Percentiles rank a stretch among this genome's conserved stretches.
These are phyloP conservation scores for Trachythela sp. DNA, from an alignment of 64 coral and sea anemone species.

Conservation along the genomic window DNA sequence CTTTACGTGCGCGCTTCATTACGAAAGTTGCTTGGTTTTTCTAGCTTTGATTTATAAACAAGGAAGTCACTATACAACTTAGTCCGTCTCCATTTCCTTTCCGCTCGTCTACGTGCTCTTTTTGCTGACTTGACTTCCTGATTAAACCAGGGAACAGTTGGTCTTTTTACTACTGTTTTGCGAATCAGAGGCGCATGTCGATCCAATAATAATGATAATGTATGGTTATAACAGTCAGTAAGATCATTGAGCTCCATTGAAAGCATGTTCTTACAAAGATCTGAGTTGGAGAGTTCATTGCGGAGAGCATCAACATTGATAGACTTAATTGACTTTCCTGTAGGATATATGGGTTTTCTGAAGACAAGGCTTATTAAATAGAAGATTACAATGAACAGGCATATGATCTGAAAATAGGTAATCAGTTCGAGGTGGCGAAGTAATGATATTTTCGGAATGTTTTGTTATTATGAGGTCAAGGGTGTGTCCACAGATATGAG, in stretches of 20 bases:
- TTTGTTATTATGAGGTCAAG: slow-evolving; percentile 39
- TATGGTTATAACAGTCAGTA: not conserved
- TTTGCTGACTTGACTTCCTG: slow-evolving; percentile 34
- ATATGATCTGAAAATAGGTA: slow-evolving; percentile 29
- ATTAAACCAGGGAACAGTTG: slow-evolving; percentile 32
- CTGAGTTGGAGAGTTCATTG: slow-evolving; percentile 14
- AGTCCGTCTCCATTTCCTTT: slow-evolving; percentile 28
- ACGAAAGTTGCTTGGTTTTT: slow-evolving; percentile 14
- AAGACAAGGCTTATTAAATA: not conserved
- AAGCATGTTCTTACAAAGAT: slow-evolving; percentile 27
- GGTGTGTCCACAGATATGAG: slow-evolving; percentile 44
- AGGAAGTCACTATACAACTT: not conserved
- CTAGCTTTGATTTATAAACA: slow-evolving; percentile 7
- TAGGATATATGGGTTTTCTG: slow-evolving; percentile 25
- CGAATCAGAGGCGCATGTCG: not conserved
- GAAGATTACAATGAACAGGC: not conserved
- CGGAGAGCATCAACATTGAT: slow-evolving; percentile 13
- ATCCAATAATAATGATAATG: not conserved
- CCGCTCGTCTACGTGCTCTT: slow-evolving; percentile 25
- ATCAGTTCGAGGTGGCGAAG: not conserved
- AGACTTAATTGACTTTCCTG: slow-evolving; percentile 42
- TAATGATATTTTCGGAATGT: not conserved
- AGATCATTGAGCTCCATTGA: slow-evolving; percentile 12
- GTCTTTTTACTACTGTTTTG: not conserved
- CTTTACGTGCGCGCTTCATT: slow-evolving; percentile 12